Evolutionary conservation across 2,797 vertebrate species (phyloP), one percentile per base, ranked within the genome.

Genomic region (Rhynchotus rufescens): DNA sequence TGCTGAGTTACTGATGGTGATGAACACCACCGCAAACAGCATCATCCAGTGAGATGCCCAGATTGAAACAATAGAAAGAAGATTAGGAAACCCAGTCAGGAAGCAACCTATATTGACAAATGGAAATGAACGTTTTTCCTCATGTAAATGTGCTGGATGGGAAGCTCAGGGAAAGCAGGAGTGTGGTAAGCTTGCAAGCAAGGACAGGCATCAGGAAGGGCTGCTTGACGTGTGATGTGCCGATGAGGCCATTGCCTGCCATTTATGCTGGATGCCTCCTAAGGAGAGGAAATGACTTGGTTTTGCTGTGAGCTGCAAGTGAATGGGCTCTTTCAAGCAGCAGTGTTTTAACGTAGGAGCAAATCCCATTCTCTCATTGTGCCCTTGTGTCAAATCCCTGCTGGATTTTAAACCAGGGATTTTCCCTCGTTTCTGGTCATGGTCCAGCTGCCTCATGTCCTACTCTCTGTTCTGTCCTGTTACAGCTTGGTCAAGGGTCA

Each of bases 121-220:
- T 94, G 96, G 95, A 96, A 96, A 94, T 86, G 92, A 95, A 57
- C 36, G 12, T 88, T 92, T 88, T 78, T 90, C 78, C 80, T 93
- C 81, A 86, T 52, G 79, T 83, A 91, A 92, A 91, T 64, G 45
- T 34, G 42, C 38, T 52, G 56, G 47, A 21, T 6, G 4, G 15
- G 49, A 75, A 56, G 73, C 56, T 15, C 59, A 75, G 59, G 76
- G 47, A 61, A 61, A 79, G 81, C 62, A 60, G 44, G 42, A 60
- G 66, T 30, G 5, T 6, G 20, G 74, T 11, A 44, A 74, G 13
- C 45, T 32, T 11, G 30, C 51, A 32, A 74, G 75, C 38, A 44
- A 57, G 22, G 79, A 51, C 89, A 89, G 84, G 88, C 88, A 89
- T 64, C 32, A 57, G 77, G 88, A 87, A 64, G 30, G 47, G 74